phyloP scores from a whole-genome alignment of 2,797 vertebrate genomes.

The Sebastes vulpes region DNA sequence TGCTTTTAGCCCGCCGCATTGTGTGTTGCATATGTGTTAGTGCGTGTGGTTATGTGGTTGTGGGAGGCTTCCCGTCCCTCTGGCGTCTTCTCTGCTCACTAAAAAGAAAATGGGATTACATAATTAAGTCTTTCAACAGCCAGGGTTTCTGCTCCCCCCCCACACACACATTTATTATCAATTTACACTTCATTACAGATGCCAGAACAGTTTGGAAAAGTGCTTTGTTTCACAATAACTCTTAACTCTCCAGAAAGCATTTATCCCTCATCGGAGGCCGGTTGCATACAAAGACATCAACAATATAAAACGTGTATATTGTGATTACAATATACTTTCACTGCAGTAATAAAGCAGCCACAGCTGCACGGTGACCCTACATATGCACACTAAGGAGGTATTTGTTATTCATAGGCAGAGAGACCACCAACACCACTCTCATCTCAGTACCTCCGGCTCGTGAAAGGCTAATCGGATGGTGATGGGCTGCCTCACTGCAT shows the following conservation, averaged over 20 bases:
- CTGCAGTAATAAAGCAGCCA: neutral
- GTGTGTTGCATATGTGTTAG: neutral
- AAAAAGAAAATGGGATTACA: slow-evolving; percentile 74
- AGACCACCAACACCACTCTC: slow-evolving; percentile 9
- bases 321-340: neutral
- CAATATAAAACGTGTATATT: neutral
- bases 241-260: neutral
- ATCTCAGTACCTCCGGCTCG: slow-evolving; percentile 18
- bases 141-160: neutral
- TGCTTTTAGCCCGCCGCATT: slow-evolving; percentile 18
- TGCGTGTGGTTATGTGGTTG: neutral
- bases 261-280: neutral
- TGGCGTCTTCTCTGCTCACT: slow-evolving; percentile 55
- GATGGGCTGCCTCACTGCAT: slow-evolving; percentile 39
- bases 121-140: slow-evolving; percentile 77
- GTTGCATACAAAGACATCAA: neutral
- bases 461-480: slow-evolving; percentile 44
- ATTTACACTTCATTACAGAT: slow-evolving; percentile 63
- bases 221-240: slow-evolving; percentile 23
- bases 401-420: slow-evolving; percentile 48
- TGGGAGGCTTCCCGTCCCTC: slow-evolving; percentile 33
- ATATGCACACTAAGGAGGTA: neutral
- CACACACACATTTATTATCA: slow-evolving; percentile 40
- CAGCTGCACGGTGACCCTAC: slow-evolving; percentile 12
- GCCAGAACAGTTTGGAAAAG: slow-evolving; percentile 32